Evolutionary conservation across 2,888 invertebrate genomes (phyloP).

Genomic region (Epirrhoe alternata): DNA sequence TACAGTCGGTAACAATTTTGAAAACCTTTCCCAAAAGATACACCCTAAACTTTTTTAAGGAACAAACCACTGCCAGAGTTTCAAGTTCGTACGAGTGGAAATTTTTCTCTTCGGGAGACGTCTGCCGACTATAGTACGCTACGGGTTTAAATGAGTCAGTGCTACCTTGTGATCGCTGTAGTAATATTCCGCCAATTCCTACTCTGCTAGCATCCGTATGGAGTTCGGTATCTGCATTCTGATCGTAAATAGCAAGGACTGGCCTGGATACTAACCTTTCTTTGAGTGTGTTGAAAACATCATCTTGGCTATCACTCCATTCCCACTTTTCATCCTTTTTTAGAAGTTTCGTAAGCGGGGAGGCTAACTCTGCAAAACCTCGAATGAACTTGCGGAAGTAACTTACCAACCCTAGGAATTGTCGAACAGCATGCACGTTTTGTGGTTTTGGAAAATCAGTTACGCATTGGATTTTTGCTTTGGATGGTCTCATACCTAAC

Average conservation of each 20-base stretch:
- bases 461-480: neutral
- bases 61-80: conserved; percentile 6
- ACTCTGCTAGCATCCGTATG: conserved; percentile 9
- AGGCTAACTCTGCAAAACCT: neutral
- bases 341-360: neutral
- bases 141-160: neutral
- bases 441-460: neutral
- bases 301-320: neutral
- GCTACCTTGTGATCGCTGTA: conserved; percentile 1
- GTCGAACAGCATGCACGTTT: neutral
- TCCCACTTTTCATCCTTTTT: neutral
- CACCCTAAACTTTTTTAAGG: conserved; percentile 1
- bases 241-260: conserved; percentile 12
- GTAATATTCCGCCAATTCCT: conserved; percentile 8
- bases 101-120: neutral
- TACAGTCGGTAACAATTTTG: conserved; percentile 13
- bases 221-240: conserved; percentile 1
- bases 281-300: neutral
- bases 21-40: conserved; percentile 11
- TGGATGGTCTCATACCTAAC: neutral
- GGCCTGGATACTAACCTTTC: neutral
- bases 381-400: conserved; percentile 1
- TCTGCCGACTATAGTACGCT: conserved; percentile 6
- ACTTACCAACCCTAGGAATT: conserved; percentile 5
- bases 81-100: conserved; percentile 9